Evolutionary conservation across 1,140 invertebrate genomes (phyloP), one percentile per base, ranked within the genome.

Genomic region (Catajapyx aquilonaris): DNA sequence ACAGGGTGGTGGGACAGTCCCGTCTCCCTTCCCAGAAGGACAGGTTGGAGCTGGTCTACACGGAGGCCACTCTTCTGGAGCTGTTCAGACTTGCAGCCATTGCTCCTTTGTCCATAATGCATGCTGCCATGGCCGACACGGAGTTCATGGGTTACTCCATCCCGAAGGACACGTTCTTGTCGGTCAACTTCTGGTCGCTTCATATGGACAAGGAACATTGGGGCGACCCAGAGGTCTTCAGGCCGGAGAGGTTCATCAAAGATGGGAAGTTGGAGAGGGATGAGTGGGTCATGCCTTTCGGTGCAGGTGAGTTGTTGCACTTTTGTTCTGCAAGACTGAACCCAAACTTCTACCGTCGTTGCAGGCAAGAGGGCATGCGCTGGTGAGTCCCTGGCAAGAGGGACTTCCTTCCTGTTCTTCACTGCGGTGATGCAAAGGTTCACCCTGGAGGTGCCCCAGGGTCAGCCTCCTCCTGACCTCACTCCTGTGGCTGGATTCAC

Each of bases 11-110:
- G 31, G 66, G 65, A 1, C 17, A 31, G 1, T 40, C 43, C 20
- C 45, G 58, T 11, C 22, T 49, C 7, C 62, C 64, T 2, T 40
- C 44, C 16, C 39, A 65, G 4, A 46, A 53, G 7, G 64, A 70
- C 41, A 47, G 48, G 21, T n/a, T 37, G 10, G 46, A 42, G 49
- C 48, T 46, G 22, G 20, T 44, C 18, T 45, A 46, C 36, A 43
- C 40, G 7, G 31, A 15, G 32, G 9, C 11, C 5, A 18, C 20
- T 11, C 20, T 20, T 5, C 5, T 28, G 35, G 13, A 10, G 9
- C 18, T 36, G 9, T 9, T 9, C 9, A 5, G 32, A 5, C 10
- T 5, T 11, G 9, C 16, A 5, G 5, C 10, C 10, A 7, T 33
- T 9, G 33, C 13, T 16, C 11, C 3, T 16, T n/a, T 34, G 13